Base-by-base conservation (phyloP, 2,797 vertebrate species). In the Gymnopithys bicolor region DNA sequence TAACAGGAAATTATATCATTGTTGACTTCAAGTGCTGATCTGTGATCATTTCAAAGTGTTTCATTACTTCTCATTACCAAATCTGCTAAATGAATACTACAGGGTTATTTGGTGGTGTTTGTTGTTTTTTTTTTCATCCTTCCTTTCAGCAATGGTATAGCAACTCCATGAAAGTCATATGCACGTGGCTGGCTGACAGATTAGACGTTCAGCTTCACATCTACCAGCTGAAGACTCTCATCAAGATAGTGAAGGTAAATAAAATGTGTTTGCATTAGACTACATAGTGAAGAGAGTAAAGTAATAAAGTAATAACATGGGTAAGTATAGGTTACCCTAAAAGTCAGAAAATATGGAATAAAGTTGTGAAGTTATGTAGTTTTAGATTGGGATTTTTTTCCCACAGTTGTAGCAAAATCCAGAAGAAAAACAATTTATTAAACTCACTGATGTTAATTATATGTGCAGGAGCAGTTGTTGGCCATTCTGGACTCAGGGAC, bases 171-270 rank as follows among this genome's bases (percentile, higher is more conserved):
- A 99, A 99, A 98, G 97, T 98, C 33, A 98, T 99, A 96, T 99
- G 98, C 62, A 97, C 98, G 85, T 99, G 99, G 99, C 83, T 99
- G 98, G 98, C 99, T 30, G 99, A 99, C 96, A 97, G 99, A 97
- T 97, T 99, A 97, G 99, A 99, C 84, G 98, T 99, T 93, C 99
- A 99, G 97, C 99, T 99, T 84, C 99, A 99, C 97, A 97, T 98
- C 94, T 99, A 99, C 98, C 99, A 99, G 96, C 98, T 99, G 97
- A 99, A 99, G 97, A 99, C 98, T 7, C 99, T 99, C 97, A 99
- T 99, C 98, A 99, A 99, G 97, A 99, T 99, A 70, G 99, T 99
- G 75, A 99, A 99, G 99, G 99, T 99, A 98, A 98, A 96, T 70
- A 89, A 92, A 95, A 87, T 63, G 18, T 73, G n/a, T 91, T 89